These are phyloP conservation scores for Tapirus indicus DNA, from an alignment of 2,797 vertebrate genomes.

Conservation along the genomic window DNA sequence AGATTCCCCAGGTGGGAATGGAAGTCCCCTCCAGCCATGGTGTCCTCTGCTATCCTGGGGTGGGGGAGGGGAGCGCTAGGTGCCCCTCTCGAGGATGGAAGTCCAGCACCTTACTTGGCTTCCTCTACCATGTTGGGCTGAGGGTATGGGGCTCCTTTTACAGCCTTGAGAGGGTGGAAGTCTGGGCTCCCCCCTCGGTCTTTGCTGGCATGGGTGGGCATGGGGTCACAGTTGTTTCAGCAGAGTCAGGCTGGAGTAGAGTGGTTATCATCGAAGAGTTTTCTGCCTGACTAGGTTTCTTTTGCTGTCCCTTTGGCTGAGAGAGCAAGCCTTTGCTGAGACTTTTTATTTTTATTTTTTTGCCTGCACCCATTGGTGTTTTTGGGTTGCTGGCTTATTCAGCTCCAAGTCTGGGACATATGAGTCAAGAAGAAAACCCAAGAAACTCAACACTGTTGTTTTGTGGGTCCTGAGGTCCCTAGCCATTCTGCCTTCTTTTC, in stretches of 20 bases:
- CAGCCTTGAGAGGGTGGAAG: neutral
- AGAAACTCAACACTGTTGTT: neutral
- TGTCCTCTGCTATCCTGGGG: neutral
- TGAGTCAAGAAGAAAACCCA: neutral
- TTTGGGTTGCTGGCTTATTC: neutral
- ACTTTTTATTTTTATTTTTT: neutral
- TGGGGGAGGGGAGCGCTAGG: too few relatives aligned
- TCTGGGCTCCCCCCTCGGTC: neutral
- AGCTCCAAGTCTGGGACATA: neutral
- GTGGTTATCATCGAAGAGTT: neutral
- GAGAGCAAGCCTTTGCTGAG: neutral
- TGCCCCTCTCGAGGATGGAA: neutral
- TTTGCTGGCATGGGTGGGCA: accelerated
- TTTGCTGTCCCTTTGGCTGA: neutral
- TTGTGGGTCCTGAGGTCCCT: neutral
- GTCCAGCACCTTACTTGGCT: neutral
- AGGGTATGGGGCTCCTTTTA: neutral
- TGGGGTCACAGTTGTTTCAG: neutral
- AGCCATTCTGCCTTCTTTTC: neutral
- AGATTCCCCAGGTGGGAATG: too few relatives aligned
- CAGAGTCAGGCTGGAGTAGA: neutral
- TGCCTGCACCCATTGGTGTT: neutral
- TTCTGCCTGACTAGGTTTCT: neutral
- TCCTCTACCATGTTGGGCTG: accelerated
- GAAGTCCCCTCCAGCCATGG: neutral